Conservation (phyloP, 2,888 invertebrate genomes). For the Rhagonycha fulva region DNA sequence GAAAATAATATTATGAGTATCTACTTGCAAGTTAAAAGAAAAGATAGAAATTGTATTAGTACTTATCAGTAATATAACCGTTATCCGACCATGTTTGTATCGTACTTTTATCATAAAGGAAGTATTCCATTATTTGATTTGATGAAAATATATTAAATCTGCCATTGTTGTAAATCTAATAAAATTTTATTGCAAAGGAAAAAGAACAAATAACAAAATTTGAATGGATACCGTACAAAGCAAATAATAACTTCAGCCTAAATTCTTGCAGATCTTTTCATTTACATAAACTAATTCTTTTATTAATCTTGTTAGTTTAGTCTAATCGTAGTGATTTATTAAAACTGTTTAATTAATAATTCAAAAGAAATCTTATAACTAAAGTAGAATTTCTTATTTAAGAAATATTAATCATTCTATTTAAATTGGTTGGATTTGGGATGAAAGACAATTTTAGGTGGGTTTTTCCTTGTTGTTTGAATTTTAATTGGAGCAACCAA, state of each 20-base stretch:
- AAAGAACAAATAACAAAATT: not conserved
- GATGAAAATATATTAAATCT: not conserved
- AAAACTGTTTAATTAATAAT: not conserved
- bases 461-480: too few relatives aligned
- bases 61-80: too few relatives aligned
- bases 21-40: too few relatives aligned
- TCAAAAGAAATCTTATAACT: not conserved
- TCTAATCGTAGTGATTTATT: not conserved
- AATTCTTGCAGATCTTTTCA: not conserved
- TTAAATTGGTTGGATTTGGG: not conserved
- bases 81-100: too few relatives aligned
- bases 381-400: not conserved
- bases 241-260: not conserved
- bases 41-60: too few relatives aligned
- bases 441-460: not conserved
- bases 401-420: not conserved
- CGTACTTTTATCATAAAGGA: not conserved
- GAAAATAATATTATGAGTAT: too few relatives aligned
- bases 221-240: not conserved
- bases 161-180: not conserved
- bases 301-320: not conserved
- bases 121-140: not conserved
- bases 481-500: too few relatives aligned
- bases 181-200: not conserved
- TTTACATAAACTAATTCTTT: not conserved